These are phyloP conservation scores for Amyelois transitella DNA, from an alignment of 1,140 invertebrate species.

Conservation along the genomic window DNA sequence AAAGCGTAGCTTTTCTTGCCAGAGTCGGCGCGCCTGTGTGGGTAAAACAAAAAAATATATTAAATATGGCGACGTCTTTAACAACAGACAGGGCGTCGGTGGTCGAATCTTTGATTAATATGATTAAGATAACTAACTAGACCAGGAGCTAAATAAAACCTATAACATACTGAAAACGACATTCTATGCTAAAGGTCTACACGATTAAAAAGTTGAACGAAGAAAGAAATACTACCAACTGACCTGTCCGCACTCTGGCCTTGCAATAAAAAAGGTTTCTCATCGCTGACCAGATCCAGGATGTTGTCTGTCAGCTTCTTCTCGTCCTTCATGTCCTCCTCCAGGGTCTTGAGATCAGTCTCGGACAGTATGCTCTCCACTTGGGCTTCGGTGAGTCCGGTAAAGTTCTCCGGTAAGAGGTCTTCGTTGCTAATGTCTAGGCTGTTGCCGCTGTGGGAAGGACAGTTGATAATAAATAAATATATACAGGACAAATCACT, in stretches of 20 bases:
- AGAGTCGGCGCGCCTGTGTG: slow-evolving; percentile 29
- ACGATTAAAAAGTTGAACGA: neutral
- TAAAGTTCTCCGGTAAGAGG: slow-evolving; percentile 41
- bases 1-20: slow-evolving; percentile 27
- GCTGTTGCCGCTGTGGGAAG: slow-evolving; percentile 18
- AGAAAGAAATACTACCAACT: neutral
- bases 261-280: slow-evolving; percentile 61
- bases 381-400: slow-evolving; percentile 48
- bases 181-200: too few species aligned
- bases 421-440: slow-evolving; percentile 38
- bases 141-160: too few species aligned
- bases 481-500: slow-evolving; percentile 17
- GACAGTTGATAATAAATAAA: neutral
- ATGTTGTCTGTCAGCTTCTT: slow-evolving; percentile 39
- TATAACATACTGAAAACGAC: too few species aligned
- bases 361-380: slow-evolving; percentile 53
- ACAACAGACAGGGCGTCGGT: too few species aligned
- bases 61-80: too few species aligned
- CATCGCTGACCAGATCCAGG: slow-evolving; percentile 39
- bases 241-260: slow-evolving; percentile 55
- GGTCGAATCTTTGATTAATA: too few species aligned
- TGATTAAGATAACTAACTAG: too few species aligned
- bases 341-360: slow-evolving; percentile 40
- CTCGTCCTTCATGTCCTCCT: slow-evolving; percentile 36
- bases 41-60: neutral